Conservation (phyloP, 2,113 vertebrate species). For the Lynx canadensis region DNA sequence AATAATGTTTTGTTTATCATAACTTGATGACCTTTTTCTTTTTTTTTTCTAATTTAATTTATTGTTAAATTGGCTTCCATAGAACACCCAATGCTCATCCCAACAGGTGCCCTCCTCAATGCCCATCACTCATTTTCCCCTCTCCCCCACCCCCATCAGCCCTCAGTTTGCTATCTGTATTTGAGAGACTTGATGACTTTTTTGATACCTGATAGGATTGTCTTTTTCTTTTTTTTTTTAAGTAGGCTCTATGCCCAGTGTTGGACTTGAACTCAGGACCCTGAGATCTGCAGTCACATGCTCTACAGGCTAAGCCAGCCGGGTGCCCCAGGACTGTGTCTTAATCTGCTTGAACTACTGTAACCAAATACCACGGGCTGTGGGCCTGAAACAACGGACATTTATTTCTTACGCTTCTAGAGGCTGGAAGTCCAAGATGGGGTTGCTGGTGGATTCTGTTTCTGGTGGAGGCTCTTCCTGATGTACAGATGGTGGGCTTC, state of each 20-base stretch:
- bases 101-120: too few relatives aligned
- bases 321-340: background rate
- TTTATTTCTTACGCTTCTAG: background rate
- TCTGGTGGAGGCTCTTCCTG: background rate
- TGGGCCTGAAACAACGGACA: background rate
- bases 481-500: background rate
- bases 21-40: background rate
- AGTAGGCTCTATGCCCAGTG: background rate
- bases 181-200: background rate
- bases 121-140: too few relatives aligned
- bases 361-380: background rate
- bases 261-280: background rate
- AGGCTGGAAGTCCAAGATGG: background rate
- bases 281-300: background rate
- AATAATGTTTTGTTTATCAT: background rate
- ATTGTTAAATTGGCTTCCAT: too few relatives aligned
- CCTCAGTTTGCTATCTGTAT: too few relatives aligned
- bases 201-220: background rate
- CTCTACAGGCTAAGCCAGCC: background rate
- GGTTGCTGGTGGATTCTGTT: too few relatives aligned
- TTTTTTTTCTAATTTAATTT: background rate
- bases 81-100: too few relatives aligned
- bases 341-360: too few relatives aligned
- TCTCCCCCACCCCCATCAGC: too few relatives aligned
- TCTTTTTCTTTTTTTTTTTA: background rate